phyloP scores from a whole-genome alignment of 2,113 vertebrate genomes.

The Phyllostomus discolor region DNA sequence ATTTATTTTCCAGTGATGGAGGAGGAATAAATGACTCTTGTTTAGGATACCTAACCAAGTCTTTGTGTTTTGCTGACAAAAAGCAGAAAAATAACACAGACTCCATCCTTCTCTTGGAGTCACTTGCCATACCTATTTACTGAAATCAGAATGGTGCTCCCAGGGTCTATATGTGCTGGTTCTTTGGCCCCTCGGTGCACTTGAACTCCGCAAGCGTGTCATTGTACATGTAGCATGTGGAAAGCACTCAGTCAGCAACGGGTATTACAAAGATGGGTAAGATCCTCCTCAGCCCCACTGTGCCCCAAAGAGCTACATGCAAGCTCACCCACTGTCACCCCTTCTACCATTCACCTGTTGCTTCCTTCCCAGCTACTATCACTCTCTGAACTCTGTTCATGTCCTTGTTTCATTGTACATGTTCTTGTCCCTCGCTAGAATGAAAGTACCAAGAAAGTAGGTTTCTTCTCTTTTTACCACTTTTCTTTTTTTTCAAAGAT shows the following conservation, averaged over 20 bases:
- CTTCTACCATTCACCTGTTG: not conserved
- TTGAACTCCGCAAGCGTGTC: not conserved
- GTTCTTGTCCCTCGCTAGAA: too few species aligned
- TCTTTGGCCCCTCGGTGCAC: not conserved
- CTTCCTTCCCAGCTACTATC: not conserved
- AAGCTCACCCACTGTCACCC: not conserved
- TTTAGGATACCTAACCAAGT: not conserved
- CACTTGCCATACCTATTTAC: not conserved
- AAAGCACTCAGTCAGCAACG: not conserved
- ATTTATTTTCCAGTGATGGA: constrained; percentile 19
- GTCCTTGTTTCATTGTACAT: not conserved
- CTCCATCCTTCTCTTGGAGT: not conserved
- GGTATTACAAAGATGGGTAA: not conserved
- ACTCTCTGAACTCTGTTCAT: not conserved
- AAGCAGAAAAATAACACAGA: not conserved
- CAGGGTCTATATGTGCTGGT: not conserved
- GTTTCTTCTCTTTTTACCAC: not conserved
- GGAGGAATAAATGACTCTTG: not conserved
- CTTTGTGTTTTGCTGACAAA: not conserved
- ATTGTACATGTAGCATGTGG: not conserved
- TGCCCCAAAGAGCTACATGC: not conserved
- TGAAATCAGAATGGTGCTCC: not conserved
- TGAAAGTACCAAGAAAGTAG: too few species aligned
- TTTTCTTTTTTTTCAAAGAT: not conserved
- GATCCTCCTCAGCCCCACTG: not conserved